These are phyloP conservation scores for Cylindroiulus punctatus DNA, from an alignment of 2,888 invertebrate genomes.

Conservation along the genomic window DNA sequence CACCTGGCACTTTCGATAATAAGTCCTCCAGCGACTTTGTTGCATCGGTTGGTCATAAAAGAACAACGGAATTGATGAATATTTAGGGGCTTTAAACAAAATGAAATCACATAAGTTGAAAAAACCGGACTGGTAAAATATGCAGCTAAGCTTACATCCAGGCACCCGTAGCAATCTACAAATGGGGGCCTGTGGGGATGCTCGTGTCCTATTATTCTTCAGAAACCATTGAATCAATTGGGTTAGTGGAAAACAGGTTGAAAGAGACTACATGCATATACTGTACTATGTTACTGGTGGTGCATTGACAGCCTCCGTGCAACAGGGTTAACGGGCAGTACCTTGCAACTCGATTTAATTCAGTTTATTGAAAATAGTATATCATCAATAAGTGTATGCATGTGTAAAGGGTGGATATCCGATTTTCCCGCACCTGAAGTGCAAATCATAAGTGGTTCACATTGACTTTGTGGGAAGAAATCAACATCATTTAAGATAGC, in stretches of 20 bases:
- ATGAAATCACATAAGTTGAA: neutral
- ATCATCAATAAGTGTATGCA: too few relatives aligned
- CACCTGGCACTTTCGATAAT: slow-evolving; percentile 36
- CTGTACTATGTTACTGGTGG: too few relatives aligned
- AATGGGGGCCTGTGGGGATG: neutral
- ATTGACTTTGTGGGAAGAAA: too few relatives aligned
- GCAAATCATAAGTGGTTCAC: too few relatives aligned
- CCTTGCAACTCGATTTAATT: too few relatives aligned
- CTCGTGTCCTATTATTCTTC: slow-evolving; percentile 2
- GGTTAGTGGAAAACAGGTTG: neutral
- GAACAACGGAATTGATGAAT: slow-evolving; percentile 14
- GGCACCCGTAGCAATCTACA: neutral
- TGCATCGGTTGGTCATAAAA: neutral
- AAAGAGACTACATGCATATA: neutral
- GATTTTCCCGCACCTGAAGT: too few relatives aligned
- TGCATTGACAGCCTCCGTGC: too few relatives aligned
- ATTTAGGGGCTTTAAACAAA: slow-evolving; percentile 18
- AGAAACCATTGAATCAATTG: neutral
- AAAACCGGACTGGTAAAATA: neutral
- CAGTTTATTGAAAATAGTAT: too few relatives aligned
- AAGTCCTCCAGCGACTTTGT: slow-evolving; percentile 4
- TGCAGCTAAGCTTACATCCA: neutral
- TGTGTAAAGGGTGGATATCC: too few relatives aligned
- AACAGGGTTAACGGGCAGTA: too few relatives aligned
- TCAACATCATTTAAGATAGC: too few relatives aligned